phyloP scores from a whole-genome alignment of 2,113 vertebrate species.

The Dromas ardeola region DNA sequence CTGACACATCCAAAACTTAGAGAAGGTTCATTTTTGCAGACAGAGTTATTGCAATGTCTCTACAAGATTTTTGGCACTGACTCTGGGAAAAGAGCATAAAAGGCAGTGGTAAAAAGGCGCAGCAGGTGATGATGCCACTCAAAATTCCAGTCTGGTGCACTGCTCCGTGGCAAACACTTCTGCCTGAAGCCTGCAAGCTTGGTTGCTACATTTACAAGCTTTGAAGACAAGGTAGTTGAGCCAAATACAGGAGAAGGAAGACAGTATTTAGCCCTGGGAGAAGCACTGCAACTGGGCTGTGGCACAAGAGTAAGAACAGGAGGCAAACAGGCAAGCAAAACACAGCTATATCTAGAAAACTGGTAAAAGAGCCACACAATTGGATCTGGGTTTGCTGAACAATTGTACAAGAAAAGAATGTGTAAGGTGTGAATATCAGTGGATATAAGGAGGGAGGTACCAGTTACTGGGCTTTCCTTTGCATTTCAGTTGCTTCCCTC shows the following conservation, averaged over 20 bases:
- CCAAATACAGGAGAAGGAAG: neutral
- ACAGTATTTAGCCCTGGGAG: neutral
- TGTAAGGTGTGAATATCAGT: neutral
- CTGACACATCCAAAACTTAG: neutral
- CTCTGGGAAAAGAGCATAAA: slow-evolving; percentile 7
- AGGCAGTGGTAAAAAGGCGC: neutral
- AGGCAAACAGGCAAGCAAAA: neutral
- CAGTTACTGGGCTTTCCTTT: neutral
- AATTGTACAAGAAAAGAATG: neutral
- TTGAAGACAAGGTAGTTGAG: neutral
- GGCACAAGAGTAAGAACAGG: neutral
- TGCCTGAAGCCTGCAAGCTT: neutral
- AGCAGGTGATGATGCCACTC: slow-evolving; percentile 43
- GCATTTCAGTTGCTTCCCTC: neutral
- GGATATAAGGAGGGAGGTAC: neutral
- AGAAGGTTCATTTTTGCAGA: neutral
- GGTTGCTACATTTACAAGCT: neutral
- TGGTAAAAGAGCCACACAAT: neutral
- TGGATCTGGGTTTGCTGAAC: neutral
- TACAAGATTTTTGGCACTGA: neutral
- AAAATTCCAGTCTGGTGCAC: slow-evolving; percentile 21
- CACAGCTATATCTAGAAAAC: neutral
- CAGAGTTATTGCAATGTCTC: neutral
- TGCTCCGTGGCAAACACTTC: neutral
- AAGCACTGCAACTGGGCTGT: neutral